These are phyloP conservation scores for Monochamus saltuarius DNA, from an alignment of 1,140 invertebrate species.

Conservation along the genomic window DNA sequence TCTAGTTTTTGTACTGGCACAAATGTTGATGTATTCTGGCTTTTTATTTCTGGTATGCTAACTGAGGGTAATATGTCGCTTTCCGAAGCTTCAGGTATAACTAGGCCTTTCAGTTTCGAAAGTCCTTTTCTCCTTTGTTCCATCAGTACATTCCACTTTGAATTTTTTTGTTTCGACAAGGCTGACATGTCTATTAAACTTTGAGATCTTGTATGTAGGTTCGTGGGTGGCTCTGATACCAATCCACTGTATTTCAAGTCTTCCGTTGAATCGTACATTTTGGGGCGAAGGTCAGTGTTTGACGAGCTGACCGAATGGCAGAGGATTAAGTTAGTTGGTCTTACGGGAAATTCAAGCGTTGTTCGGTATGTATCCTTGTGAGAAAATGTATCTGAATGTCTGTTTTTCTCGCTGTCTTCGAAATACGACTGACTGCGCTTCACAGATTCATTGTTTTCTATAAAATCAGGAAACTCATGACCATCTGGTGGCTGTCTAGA, in stretches of 20 bases:
- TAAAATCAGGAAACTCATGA: slow-evolving; percentile 79
- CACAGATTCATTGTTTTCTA: slow-evolving; percentile 54
- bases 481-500: slow-evolving; percentile 83
- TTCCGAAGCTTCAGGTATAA: slow-evolving; percentile 73
- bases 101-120: slow-evolving; percentile 79
- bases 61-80: slow-evolving; percentile 55
- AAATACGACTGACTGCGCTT: slow-evolving; percentile 13
- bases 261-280: slow-evolving; percentile 26
- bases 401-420: neutral
- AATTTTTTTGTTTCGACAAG: slow-evolving; percentile 53
- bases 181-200: slow-evolving; percentile 54
- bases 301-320: slow-evolving; percentile 31
- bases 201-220: slow-evolving; percentile 52
- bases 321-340: slow-evolving; percentile 13
- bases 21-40: slow-evolving; percentile 47
- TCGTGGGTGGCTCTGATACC: slow-evolving; percentile 25
- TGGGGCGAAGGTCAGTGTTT: slow-evolving; percentile 34
- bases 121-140: slow-evolving; percentile 78
- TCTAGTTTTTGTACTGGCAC: slow-evolving; percentile 25
- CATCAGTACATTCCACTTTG: slow-evolving; percentile 62
- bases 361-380: neutral
- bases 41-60: slow-evolving; percentile 81
- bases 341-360: neutral
- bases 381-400: neutral
- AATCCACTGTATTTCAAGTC: slow-evolving; percentile 24